A percentile compares a stretch with the other conserved stretches of the same genome.
phyloP scores from a whole-genome alignment of 2,113 vertebrate genomes.

The Entelurus aequoreus region DNA sequence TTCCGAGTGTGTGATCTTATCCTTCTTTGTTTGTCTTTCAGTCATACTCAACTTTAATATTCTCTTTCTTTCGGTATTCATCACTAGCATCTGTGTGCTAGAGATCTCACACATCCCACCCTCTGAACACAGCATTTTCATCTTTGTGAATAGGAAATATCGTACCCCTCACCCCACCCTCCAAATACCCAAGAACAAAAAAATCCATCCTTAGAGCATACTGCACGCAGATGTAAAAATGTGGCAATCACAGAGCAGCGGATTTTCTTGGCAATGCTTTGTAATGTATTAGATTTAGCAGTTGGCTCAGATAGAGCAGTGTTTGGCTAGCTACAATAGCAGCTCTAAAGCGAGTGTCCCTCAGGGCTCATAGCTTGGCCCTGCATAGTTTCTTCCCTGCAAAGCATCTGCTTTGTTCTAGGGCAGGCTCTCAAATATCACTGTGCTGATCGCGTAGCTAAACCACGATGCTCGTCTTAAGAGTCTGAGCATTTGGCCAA shows the following conservation, averaged over 20 bases:
- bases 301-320: slow-evolving; percentile 28
- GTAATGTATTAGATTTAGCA: slow-evolving; percentile 28
- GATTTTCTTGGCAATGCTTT: slow-evolving; percentile 37
- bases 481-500: slow-evolving; percentile 24
- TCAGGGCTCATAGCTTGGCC: slow-evolving; percentile 33
- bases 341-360: slow-evolving; percentile 35
- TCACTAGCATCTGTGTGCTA: slow-evolving; percentile 3
- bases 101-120: slow-evolving; percentile 3
- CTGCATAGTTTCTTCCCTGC: slow-evolving; percentile 28
- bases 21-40: slow-evolving; percentile 13
- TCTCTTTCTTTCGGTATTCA: slow-evolving; percentile 19
- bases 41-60: slow-evolving; percentile 10
- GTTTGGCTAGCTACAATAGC: slow-evolving; percentile 34
- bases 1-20: slow-evolving; percentile 3
- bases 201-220: neutral
- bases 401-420: slow-evolving; percentile 47
- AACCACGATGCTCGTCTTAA: slow-evolving; percentile 29
- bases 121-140: neutral
- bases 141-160: slow-evolving; percentile 20
- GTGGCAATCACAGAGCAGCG: slow-evolving; percentile 17
- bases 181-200: neutral
- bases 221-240: slow-evolving; percentile 32
- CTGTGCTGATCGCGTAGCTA: slow-evolving; percentile 34
- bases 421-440: slow-evolving; percentile 23
- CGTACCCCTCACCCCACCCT: neutral